Base-by-base conservation (phyloP, 2,888 invertebrate genomes). In the Keiferia lycopersicella region DNA sequence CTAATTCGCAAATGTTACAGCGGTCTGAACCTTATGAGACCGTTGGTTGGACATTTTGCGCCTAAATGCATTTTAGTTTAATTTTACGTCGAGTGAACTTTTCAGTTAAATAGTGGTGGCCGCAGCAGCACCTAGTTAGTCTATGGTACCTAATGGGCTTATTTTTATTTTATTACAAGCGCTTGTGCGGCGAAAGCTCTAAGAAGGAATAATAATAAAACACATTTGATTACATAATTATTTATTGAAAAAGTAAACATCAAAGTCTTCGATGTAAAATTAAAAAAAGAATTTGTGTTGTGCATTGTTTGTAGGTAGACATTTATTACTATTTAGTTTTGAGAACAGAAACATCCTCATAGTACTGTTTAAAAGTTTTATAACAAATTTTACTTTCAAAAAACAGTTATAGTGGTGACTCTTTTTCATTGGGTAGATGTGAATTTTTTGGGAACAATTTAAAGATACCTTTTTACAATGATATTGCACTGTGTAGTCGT, bases 211-310 rank as follows among this genome's bases (percentile, higher is more conserved):
- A 73, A 64, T 22, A 22, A 72, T 74, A 73, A 76, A 64, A 66
- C 61, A 57, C 50, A 68, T 34, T 80, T 83, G 87, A 79, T 88
- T 89, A 89, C 83, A 88, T 82, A 82, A 75, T 83, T 87, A 89
- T 87, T 88, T 80, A 80, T 77, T 88, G 79, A 88, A 89, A 89
- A 89, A 87, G 86, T 87, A 87, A 86, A 87, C 90, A 88, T 88
- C 89, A 88, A 90, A 82, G 78, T 77, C 80, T 88, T 90, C 88
- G 87, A 90, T 90, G 88, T 88, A 89, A 90, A 89, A 88, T 86
- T 81, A 86, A 85, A 88, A 41, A 85, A 82, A 78, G 71, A 82
- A 77, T 70, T 74, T 81, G 80, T 81, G 80, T 78, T 69, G 75
- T 83, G 82, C 79, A 69, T 72, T 73, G 75, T 77, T 71, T 69